These are phyloP conservation scores for Sebastes diaconus DNA, from an alignment of 2,797 vertebrate genomes.

Conservation along the genomic window DNA sequence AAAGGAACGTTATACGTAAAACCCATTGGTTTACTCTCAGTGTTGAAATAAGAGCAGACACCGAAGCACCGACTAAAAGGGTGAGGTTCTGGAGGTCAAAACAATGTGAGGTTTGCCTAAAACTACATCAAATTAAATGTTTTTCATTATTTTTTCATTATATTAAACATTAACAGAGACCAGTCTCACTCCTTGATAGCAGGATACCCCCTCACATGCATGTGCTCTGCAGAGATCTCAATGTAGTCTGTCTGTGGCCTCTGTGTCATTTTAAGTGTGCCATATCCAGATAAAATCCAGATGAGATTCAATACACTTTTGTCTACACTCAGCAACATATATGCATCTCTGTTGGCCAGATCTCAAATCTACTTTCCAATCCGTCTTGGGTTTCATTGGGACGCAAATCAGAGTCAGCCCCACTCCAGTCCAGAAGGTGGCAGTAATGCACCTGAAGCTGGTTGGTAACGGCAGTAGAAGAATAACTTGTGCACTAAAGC, in stretches of 20 bases:
- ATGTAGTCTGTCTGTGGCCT: background rate
- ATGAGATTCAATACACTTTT: background rate
- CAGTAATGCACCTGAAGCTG: no score
- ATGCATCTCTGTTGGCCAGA: no score
- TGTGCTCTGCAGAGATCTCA: background rate
- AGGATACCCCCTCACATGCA: background rate
- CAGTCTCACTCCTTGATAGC: background rate
- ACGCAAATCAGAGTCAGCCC: no score
- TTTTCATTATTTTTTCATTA: background rate
- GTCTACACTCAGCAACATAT: background rate
- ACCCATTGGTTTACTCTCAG: slow-evolving; percentile 6
- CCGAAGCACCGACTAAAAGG: slow-evolving; percentile 3
- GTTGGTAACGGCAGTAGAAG: no score
- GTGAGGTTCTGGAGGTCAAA: slow-evolving; percentile 29
- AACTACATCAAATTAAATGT: background rate
- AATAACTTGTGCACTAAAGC: no score
- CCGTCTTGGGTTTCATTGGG: no score
- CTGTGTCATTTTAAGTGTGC: background rate
- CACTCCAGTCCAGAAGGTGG: no score
- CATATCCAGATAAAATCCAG: background rate
- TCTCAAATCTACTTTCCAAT: no score
- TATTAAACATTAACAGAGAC: background rate
- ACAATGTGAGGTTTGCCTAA: background rate
- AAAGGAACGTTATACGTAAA: slow-evolving; percentile 37
- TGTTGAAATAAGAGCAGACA: slow-evolving; percentile 39